Conservation (phyloP, 2,888 invertebrate genomes). For the Leptopterna dolabrata region DNA sequence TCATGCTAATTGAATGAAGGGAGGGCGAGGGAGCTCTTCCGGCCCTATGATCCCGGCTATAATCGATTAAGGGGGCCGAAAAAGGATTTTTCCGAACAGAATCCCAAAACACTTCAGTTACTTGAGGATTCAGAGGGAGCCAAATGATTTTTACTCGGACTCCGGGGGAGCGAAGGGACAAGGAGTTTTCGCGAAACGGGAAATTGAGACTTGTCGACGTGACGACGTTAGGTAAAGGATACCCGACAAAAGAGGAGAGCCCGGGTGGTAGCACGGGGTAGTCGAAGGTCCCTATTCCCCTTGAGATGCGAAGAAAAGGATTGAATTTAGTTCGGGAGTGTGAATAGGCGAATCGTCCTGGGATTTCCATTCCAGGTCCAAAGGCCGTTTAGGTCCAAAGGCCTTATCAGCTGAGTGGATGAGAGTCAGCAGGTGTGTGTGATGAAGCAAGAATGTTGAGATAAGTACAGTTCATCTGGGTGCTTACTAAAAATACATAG, state of each 20-base stretch:
- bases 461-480: no score
- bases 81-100: not conserved
- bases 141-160: not conserved
- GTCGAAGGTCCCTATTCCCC: not conserved
- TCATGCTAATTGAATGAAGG: conserved; percentile 33
- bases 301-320: not conserved
- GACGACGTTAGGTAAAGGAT: not conserved
- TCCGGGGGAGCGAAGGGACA: not conserved
- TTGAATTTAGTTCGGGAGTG: not conserved
- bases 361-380: not conserved
- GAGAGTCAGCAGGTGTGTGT: no score
- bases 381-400: not conserved
- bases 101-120: conserved; percentile 24
- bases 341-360: not conserved
- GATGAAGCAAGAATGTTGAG: no score
- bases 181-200: not conserved
- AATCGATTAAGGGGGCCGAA: conserved; percentile 1
- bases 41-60: conserved; percentile 4
- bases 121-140: conserved; percentile 16
- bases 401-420: not conserved
- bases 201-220: conserved; percentile 24
- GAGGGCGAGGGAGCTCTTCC: not conserved
- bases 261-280: not conserved
- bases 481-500: no score
- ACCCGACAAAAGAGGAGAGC: not conserved